Evolutionary conservation across 2,888 invertebrate genomes (phyloP).

Genomic region (Agriotes lineatus): DNA sequence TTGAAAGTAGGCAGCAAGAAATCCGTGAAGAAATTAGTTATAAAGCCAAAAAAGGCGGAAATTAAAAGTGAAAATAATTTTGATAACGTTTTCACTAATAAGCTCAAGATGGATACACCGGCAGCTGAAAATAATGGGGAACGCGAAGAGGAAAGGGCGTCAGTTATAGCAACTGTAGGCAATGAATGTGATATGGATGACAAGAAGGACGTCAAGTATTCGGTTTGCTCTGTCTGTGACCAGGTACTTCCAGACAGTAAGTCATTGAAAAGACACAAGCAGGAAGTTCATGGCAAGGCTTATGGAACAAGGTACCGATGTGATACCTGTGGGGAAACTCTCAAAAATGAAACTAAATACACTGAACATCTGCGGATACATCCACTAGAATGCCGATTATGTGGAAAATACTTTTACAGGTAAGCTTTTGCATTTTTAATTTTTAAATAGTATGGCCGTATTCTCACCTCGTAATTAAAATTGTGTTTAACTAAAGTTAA

Average conservation of each 20-base stretch:
- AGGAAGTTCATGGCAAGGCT: conserved; percentile 67
- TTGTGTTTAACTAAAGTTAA: too few relatives aligned
- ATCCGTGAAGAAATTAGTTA: conserved; percentile 59
- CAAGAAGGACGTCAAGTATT: conserved; percentile 32
- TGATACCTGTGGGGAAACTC: conserved; percentile 75
- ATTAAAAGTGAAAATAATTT: conserved; percentile 61
- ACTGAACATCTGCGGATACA: conserved; percentile 83
- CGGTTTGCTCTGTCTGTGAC: conserved; percentile 57
- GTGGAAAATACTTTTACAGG: conserved; percentile 79
- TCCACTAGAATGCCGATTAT: conserved; percentile 85
- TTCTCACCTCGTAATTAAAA: too few relatives aligned
- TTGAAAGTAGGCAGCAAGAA: conserved; percentile 57
- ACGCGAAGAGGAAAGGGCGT: conserved; percentile 60
- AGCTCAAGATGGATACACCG: conserved; percentile 57
- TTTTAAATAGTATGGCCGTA: too few relatives aligned
- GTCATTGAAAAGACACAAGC: conserved; percentile 65
- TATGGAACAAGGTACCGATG: conserved; percentile 66
- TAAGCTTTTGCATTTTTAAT: conserved; percentile 6
- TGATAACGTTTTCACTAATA: conserved; percentile 63
- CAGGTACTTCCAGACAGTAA: conserved; percentile 54
- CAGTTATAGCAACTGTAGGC: conserved; percentile 36
- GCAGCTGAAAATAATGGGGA: conserved; percentile 55
- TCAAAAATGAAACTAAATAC: conserved; percentile 76
- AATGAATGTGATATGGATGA: conserved; percentile 43
- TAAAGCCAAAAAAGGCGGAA: conserved; percentile 57